Conservation (phyloP, 2,888 invertebrate species). For the Sabellastarte sp. region DNA sequence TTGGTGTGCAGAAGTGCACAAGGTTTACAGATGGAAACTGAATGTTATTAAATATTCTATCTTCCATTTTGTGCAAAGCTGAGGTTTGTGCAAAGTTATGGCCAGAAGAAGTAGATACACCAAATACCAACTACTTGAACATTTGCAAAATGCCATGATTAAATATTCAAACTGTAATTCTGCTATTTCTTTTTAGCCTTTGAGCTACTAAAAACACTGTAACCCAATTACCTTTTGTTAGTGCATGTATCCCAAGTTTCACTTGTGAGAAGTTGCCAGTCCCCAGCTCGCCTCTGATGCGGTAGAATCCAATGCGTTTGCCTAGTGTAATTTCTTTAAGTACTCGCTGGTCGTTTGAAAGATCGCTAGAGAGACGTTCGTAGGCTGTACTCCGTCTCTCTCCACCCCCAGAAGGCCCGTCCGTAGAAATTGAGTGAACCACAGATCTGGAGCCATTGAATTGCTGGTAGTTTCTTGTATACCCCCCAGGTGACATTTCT, state of each 20-base stretch:
- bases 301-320: slow-evolving; percentile 73
- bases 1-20: too few species aligned
- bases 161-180: background rate
- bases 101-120: too few species aligned
- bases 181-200: background rate
- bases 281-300: slow-evolving; percentile 74
- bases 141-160: background rate
- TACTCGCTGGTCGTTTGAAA: slow-evolving; percentile 51
- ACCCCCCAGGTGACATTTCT: too few species aligned
- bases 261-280: slow-evolving; percentile 79
- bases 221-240: slow-evolving; percentile 68
- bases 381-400: slow-evolving; percentile 39
- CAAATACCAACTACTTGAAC: background rate
- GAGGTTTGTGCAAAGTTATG: too few species aligned
- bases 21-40: too few species aligned
- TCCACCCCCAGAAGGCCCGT: background rate
- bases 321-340: slow-evolving; percentile 70
- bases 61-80: too few species aligned
- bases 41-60: too few species aligned
- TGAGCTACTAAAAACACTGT: too few species aligned
- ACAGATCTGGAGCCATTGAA: too few species aligned
- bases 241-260: slow-evolving; percentile 72
- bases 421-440: too few species aligned
- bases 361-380: slow-evolving; percentile 48
- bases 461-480: too few species aligned